These are phyloP conservation scores for Neodiprion pinetum DNA, from an alignment of 1,140 invertebrate genomes.

Conservation along the genomic window DNA sequence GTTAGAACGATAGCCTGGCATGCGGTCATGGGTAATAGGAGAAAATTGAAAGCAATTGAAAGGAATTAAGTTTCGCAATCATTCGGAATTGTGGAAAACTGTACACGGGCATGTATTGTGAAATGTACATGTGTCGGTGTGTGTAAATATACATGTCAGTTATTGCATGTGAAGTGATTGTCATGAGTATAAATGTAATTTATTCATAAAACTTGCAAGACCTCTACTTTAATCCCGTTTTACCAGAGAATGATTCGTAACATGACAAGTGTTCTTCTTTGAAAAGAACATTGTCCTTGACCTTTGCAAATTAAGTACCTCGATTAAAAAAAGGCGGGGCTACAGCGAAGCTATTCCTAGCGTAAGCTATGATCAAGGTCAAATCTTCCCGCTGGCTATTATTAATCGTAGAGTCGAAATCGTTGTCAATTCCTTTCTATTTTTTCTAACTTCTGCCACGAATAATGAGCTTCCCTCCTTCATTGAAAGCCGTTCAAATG, in stretches of 20 bases:
- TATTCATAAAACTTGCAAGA: background rate
- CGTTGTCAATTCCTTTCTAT: no score
- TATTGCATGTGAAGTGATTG: background rate
- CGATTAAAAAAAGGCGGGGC: background rate
- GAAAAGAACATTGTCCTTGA: background rate
- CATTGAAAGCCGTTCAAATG: background rate
- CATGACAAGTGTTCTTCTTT: no score
- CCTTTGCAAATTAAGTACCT: background rate
- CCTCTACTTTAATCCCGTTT: background rate
- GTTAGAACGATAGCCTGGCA: background rate
- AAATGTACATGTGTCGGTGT: no score
- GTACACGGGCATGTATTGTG: no score
- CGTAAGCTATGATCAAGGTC: background rate
- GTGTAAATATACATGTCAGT: no score
- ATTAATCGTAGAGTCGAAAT: no score
- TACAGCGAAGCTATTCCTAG: background rate
- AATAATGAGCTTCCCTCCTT: no score
- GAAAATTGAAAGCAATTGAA: background rate
- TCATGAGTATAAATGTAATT: background rate
- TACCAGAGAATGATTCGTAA: background rate
- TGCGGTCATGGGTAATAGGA: background rate
- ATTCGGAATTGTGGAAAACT: no score
- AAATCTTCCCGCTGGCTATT: background rate
- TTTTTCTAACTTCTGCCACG: no score
- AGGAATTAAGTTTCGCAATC: background rate